Evolutionary conservation across 2,113 vertebrate species (phyloP).

Genomic region (Eurypyga helias): DNA sequence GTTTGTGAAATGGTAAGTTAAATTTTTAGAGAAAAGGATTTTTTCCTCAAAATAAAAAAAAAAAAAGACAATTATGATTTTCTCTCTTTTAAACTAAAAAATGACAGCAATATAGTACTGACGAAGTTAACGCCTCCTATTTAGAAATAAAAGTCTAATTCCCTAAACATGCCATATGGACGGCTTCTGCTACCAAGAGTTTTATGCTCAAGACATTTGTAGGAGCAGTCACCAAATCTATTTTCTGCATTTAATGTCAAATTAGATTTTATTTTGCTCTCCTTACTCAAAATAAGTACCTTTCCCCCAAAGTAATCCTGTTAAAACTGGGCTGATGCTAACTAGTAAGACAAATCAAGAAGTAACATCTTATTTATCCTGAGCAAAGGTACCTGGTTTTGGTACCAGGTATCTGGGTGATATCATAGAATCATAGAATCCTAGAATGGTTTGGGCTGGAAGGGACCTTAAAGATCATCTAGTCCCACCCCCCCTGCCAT

Average conservation of each 20-base stretch:
- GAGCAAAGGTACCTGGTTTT: not conserved
- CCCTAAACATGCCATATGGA: not conserved
- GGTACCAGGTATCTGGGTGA: not conserved
- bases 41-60: not conserved
- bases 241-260: not conserved
- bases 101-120: not conserved
- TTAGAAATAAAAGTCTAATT: constrained; percentile 40
- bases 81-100: not conserved
- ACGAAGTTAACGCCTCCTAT: not conserved
- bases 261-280: not conserved
- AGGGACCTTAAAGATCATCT: no score
- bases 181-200: not conserved
- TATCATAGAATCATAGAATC: no score
- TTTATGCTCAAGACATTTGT: not conserved
- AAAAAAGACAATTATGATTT: not conserved
- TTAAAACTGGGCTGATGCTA: not conserved
- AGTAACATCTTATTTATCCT: not conserved
- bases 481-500: no score
- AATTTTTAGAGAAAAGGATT: not conserved
- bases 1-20: not conserved
- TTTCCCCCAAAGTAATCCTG: not conserved
- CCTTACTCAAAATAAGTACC: not conserved
- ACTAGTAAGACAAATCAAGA: not conserved
- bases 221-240: not conserved
- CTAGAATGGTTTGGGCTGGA: no score